Evolutionary conservation across 2,797 vertebrate species (phyloP).

Genomic region (Propithecus deckenii): DNA sequence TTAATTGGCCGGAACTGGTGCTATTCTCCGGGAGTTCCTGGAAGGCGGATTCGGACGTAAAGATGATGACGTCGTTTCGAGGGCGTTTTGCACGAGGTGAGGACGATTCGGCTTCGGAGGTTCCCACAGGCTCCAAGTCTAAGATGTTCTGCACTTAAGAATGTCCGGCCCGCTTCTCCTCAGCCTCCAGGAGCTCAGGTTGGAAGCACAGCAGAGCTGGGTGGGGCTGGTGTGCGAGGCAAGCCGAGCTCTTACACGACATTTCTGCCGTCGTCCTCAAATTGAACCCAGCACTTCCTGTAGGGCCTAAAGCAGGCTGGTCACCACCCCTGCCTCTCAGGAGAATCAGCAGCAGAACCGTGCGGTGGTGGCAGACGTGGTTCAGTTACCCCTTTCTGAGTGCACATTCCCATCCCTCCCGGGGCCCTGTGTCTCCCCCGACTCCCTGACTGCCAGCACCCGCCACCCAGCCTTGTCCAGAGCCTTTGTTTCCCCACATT

Average conservation of each 20-base stretch:
- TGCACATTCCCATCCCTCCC: neutral
- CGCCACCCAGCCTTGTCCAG: neutral
- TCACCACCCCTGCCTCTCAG: neutral
- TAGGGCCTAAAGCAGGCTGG: neutral
- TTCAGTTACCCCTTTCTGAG: neutral
- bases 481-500: neutral
- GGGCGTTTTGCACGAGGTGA: neutral
- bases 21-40: neutral
- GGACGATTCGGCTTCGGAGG: neutral
- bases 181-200: neutral
- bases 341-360: neutral
- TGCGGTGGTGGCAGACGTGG: neutral
- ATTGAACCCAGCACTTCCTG: neutral
- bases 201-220: neutral
- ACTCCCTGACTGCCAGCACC: neutral
- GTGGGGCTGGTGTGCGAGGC: neutral
- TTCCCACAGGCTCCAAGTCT: neutral
- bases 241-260: neutral
- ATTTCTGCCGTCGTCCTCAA: neutral
- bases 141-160: neutral
- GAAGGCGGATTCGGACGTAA: neutral
- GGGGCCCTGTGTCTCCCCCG: too few relatives aligned
- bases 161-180: neutral
- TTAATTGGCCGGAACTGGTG: neutral
- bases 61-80: neutral